phyloP scores from a whole-genome alignment of 2,113 vertebrate genomes.

The Rhineura floridana region DNA sequence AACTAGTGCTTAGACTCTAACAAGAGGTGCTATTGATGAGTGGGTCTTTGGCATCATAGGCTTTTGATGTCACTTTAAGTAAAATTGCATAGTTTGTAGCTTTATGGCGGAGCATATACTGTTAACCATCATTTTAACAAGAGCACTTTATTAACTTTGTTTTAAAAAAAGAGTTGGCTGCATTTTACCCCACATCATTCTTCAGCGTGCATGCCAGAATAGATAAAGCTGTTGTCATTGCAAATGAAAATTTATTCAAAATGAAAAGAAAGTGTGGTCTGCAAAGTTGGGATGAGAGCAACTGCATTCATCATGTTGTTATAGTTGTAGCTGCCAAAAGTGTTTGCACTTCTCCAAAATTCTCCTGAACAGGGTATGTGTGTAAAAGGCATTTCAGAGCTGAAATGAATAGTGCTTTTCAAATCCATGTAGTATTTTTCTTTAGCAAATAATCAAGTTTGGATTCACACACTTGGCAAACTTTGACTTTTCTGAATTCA shows the following conservation, averaged over 20 bases:
- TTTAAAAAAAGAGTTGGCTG: conserved; percentile 76
- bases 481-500: neutral
- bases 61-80: conserved; percentile 84
- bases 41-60: conserved; percentile 76
- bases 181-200: conserved; percentile 81
- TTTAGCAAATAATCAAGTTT: neutral
- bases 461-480: neutral
- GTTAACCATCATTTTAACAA: conserved; percentile 84
- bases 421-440: neutral
- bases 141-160: conserved; percentile 82
- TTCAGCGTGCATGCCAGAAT: conserved; percentile 70
- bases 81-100: conserved; percentile 82
- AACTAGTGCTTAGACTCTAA: conserved; percentile 81
- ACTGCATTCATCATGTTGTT: neutral
- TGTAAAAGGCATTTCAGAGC: neutral
- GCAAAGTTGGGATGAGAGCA: conserved; percentile 29
- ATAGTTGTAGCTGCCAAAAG: conserved; percentile 23
- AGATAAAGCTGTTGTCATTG: conserved; percentile 78
- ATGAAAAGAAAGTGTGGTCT: conserved; percentile 61
- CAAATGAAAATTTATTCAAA: conserved; percentile 69
- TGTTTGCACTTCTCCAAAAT: conserved; percentile 38
- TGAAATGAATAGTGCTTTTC: conserved; percentile 7
- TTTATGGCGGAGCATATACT: conserved; percentile 74
- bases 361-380: neutral
- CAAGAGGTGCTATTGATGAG: conserved; percentile 83